Conservation (phyloP, 2,888 invertebrate species). For the Drosophila stalkeri region DNA sequence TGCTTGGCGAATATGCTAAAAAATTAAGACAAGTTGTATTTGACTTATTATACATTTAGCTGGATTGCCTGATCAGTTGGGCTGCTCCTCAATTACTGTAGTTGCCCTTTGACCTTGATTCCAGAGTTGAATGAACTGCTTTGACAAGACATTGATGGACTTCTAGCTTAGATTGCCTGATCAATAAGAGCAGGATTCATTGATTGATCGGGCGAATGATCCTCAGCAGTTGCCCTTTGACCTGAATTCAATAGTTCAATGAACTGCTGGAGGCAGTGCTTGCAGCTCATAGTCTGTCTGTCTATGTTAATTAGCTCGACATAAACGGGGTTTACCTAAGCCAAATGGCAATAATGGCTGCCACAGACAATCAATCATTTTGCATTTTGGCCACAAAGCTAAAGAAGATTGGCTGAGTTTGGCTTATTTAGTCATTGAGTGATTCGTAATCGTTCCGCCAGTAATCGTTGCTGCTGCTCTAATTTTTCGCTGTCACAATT, state of each 20-base stretch:
- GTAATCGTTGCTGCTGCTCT: constrained; percentile 20
- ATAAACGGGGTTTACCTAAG: constrained; percentile 52
- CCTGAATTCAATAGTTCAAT: constrained; percentile 45
- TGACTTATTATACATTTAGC: not conserved
- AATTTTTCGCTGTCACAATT: constrained; percentile 7
- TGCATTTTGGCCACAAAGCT: constrained; percentile 52
- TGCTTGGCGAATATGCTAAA: not conserved
- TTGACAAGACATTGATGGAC: no score
- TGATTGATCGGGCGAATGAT: not conserved
- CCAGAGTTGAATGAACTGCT: no score
- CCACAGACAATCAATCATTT: constrained; percentile 75
- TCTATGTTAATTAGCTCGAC: constrained; percentile 65
- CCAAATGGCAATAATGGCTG: constrained; percentile 70
- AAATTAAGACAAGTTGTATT: not conserved
- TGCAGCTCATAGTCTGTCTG: constrained; percentile 50
- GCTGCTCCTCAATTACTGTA: not conserved
- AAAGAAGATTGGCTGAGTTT: constrained; percentile 34
- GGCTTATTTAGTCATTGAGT: constrained; percentile 5
- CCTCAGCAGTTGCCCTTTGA: constrained; percentile 8
- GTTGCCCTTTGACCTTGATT: no score
- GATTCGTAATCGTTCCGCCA: not conserved
- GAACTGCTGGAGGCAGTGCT: constrained; percentile 30
- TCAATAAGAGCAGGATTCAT: not conserved
- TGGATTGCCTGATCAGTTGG: not conserved
- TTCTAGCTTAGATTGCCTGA: not conserved